Percentiles rank a stretch among this genome's conserved stretches.
These are phyloP conservation scores for Idris sp. DNA, from an alignment of 1,140 invertebrate genomes.

Conservation along the genomic window DNA sequence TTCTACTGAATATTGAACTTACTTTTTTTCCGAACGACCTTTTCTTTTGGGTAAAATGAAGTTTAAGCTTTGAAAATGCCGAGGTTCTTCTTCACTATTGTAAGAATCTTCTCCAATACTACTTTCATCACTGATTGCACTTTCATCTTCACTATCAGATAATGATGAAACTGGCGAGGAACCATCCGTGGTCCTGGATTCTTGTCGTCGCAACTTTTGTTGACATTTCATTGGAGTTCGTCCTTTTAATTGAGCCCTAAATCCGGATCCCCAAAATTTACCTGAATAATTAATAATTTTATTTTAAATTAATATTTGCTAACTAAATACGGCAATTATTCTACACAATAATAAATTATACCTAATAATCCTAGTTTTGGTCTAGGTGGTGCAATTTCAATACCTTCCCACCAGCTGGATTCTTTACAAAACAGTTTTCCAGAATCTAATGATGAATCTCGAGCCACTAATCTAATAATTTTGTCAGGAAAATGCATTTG, in stretches of 20 bases:
- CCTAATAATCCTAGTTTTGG: conserved; percentile 82
- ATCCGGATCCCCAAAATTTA: conserved; percentile 73
- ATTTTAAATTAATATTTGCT: too few relatives aligned
- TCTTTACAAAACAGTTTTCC: conserved; percentile 81
- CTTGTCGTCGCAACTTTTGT: conserved; percentile 65
- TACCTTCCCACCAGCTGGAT: conserved; percentile 85
- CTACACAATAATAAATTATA: conserved; percentile 46
- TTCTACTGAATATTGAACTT: conserved; percentile 22
- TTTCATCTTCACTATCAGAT: conserved; percentile 70
- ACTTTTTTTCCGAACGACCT: conserved; percentile 19
- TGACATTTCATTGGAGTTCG: conserved; percentile 58
- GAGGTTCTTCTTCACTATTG: conserved; percentile 72
- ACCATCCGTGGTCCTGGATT: conserved; percentile 65
- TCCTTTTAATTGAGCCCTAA: conserved; percentile 66
- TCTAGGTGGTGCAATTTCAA: conserved; percentile 81
- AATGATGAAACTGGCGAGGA: conserved; percentile 67
- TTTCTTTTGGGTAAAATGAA: conserved; percentile 14
- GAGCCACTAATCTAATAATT: conserved; percentile 81
- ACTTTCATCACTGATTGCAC: conserved; percentile 63
- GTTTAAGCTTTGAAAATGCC: conserved; percentile 40
- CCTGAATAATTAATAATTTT: too few relatives aligned
- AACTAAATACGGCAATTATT: conserved; percentile 4
- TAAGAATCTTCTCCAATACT: conserved; percentile 73
- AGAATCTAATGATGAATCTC: conserved; percentile 75
- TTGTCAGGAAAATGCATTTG: conserved; percentile 83